Evolutionary conservation across 2,888 invertebrate species (phyloP).

Genomic region (Halictus quadricinctus): DNA sequence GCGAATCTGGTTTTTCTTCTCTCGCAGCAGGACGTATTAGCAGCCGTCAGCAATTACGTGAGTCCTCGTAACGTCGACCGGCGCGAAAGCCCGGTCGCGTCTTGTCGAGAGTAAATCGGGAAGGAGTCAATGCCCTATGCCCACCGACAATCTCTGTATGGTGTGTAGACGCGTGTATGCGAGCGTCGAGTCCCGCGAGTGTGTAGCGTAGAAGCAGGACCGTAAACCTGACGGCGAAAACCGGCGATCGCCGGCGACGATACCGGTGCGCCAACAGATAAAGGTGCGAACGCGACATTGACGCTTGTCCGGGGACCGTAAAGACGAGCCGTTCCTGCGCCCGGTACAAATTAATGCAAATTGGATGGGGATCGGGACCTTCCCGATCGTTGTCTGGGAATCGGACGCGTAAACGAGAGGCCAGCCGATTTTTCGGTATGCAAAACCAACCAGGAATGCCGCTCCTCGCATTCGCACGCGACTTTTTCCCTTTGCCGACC

Average conservation of each 20-base stretch:
- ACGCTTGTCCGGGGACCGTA: conserved; percentile 6
- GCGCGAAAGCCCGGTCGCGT: conserved; percentile 50
- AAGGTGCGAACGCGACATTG: conserved; percentile 41
- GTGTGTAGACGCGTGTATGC: not conserved
- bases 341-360: conserved; percentile 55
- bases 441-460: not conserved
- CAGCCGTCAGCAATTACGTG: conserved; percentile 71
- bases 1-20: conserved; percentile 73
- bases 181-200: not conserved
- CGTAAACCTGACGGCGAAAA: conserved; percentile 55
- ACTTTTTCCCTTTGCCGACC: not conserved
- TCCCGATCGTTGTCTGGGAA: conserved; percentile 32
- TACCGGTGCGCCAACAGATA: conserved; percentile 43
- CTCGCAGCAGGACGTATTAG: conserved; percentile 67
- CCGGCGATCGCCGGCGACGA: conserved; percentile 47
- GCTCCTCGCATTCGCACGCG: not conserved
- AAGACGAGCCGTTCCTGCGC: not conserved
- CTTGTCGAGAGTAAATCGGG: conserved; percentile 56
- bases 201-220: conserved; percentile 22
- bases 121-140: conserved; percentile 61
- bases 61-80: conserved; percentile 64
- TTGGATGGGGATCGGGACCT: conserved; percentile 23
- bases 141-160: not conserved
- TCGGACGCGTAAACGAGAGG: conserved; percentile 38
- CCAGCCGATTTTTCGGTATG: conserved; percentile 23